Evolutionary conservation across 2,888 invertebrate genomes (phyloP), one percentile per base, ranked within the genome.

Genomic region (Archips crataeganus): DNA sequence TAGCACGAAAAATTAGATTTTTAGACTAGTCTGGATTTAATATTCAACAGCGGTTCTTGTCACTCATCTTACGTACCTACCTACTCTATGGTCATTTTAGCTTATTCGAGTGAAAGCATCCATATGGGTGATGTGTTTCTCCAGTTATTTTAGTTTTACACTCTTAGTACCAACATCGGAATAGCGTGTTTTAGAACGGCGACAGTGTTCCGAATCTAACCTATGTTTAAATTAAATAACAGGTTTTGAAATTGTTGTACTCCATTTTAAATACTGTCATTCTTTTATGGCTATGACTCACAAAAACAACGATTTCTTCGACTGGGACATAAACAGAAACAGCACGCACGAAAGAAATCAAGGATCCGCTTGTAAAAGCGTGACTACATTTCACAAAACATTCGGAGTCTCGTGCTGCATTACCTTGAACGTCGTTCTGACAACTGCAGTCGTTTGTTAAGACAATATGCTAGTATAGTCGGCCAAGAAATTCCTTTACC

Each of bases 311-410:
- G 49, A 59, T 13, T 63, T 57, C 62, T 73, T 63, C 49, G 39
- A n/a, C 36, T 69, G 39, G 68, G 47, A 68, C 57, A 68, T 72
- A 67, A 71, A 71, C 67, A 59, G 49, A 66, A 72, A 39, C 66
- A 80, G 82, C 88, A 90, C 88, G 89, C 89, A 87, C 84, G 78
- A 82, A 81, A 81, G 83, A 84, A 87, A 90, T 90, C 89, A 88
- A 88, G 86, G 86, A 89, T 90, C 87, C 89, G 88, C 82, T 82
- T 86, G 81, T 81, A 83, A 83, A 87, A 86, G 89, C 89, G 87
- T 90, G 88, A 87, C 82, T 81, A 82, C 81, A 80, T 85, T 87
- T 84, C 82, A 78, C 80, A 85, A 86, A 81, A 78, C 75, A 77
- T 75, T 75, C 79, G 15, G 42, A 15, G 34, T 42, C 65, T 71